phyloP scores from a whole-genome alignment of 53 echinoderm and acorn worm species.

The Pentamera pediparva region DNA sequence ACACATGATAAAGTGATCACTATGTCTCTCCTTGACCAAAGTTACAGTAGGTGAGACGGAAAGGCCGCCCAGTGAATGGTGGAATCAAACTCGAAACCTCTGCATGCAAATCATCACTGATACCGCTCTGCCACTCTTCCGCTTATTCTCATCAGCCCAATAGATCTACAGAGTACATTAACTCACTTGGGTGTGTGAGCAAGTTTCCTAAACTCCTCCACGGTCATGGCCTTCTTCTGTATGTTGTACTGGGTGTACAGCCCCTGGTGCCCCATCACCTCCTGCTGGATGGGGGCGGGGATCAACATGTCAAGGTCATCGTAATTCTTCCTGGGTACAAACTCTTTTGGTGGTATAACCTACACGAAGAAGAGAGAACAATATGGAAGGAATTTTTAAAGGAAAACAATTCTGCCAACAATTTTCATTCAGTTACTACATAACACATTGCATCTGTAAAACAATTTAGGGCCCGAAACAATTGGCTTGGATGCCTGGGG shows the following conservation, averaged over 20 bases:
- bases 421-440: background rate
- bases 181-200: slow-evolving; percentile 83
- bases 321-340: slow-evolving; percentile 78
- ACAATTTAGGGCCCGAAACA: too few relatives aligned
- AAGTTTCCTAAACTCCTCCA: slow-evolving; percentile 67
- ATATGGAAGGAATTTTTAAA: background rate
- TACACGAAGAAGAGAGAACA: slow-evolving; percentile 20
- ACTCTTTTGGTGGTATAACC: slow-evolving; percentile 97
- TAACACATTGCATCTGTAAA: too few relatives aligned
- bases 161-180: background rate
- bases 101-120: background rate
- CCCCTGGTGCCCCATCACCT: slow-evolving; percentile 96
- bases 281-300: slow-evolving; percentile 94
- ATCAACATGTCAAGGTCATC: slow-evolving; percentile 63
- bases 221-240: slow-evolving; percentile 90
- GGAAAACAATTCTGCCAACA: background rate
- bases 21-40: too few relatives aligned
- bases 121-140: background rate
- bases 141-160: background rate
- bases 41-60: background rate
- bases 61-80: background rate
- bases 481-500: too few relatives aligned
- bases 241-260: slow-evolving; percentile 98
- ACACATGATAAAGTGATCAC: too few relatives aligned
- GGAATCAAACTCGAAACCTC: background rate